phyloP scores from a whole-genome alignment of 2,797 vertebrate species.

The Micrastur ruficollis region DNA sequence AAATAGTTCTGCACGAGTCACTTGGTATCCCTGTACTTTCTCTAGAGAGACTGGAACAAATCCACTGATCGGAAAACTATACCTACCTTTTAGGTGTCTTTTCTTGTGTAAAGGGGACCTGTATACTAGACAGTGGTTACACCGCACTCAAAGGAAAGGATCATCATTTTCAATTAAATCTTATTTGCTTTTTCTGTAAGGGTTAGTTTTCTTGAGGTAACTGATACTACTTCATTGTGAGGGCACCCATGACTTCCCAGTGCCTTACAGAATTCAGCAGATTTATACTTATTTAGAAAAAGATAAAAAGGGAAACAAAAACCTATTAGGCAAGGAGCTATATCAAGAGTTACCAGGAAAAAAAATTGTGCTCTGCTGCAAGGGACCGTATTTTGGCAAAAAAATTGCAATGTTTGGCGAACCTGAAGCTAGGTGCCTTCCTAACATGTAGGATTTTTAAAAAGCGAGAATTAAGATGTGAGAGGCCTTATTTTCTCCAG shows the following conservation, averaged over 20 bases:
- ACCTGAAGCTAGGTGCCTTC: background rate
- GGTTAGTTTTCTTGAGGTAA: background rate
- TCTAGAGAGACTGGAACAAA: background rate
- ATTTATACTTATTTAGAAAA: background rate
- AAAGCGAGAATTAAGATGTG: background rate
- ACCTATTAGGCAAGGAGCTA: rapidly evolving
- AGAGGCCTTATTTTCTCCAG: background rate
- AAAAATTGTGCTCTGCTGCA: background rate
- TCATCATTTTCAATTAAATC: background rate
- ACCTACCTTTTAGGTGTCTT: background rate
- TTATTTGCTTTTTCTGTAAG: background rate
- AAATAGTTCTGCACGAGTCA: background rate
- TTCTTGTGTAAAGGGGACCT: background rate
- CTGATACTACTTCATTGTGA: background rate
- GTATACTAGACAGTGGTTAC: too few relatives aligned
- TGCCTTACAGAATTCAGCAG: background rate
- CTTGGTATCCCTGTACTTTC: background rate
- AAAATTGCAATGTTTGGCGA: background rate
- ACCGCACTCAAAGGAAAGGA: background rate
- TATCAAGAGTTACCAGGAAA: background rate
- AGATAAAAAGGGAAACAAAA: background rate
- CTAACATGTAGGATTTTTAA: background rate
- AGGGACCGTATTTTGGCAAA: background rate
- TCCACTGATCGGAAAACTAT: background rate
- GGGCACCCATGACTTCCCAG: background rate